Evolutionary conservation across 1,140 invertebrate species (phyloP).

Genomic region (Chironomus tepperi): DNA sequence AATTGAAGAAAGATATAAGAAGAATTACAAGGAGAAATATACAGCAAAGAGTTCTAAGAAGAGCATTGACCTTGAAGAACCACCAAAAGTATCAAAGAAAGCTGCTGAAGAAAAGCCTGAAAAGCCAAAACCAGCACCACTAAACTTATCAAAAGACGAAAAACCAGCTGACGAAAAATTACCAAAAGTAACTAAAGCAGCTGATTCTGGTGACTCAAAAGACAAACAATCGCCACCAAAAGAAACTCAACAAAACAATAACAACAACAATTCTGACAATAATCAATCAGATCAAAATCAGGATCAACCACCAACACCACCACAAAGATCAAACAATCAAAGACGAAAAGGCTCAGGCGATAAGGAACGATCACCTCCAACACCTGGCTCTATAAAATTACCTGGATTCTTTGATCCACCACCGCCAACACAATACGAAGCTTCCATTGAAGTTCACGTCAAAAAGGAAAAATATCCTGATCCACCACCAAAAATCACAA

Average conservation of each 20-base stretch:
- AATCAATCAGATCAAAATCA: neutral
- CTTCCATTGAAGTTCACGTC: conserved; percentile 37
- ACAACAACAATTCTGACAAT: neutral
- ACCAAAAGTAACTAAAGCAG: neutral
- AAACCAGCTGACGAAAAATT: neutral
- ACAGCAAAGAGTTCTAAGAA: neutral
- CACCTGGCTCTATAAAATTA: conserved; percentile 27
- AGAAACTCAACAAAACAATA: neutral
- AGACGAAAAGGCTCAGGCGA: neutral
- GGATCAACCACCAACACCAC: neutral
- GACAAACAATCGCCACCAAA: neutral
- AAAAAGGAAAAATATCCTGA: conserved; percentile 31
- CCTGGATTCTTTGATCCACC: conserved; percentile 40
- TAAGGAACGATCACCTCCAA: neutral
- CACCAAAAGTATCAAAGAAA: neutral
- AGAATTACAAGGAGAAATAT: neutral
- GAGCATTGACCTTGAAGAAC: neutral
- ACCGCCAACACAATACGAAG: conserved; percentile 38
- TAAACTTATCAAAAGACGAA: neutral
- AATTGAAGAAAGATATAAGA: conserved; percentile 9
- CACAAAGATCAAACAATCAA: neutral
- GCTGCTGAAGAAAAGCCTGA: neutral
- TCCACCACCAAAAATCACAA: conserved; percentile 34
- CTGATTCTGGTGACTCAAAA: neutral
- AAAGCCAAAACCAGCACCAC: neutral